phyloP scores from a whole-genome alignment of 2,888 invertebrate genomes.

The Apamea sordens region DNA sequence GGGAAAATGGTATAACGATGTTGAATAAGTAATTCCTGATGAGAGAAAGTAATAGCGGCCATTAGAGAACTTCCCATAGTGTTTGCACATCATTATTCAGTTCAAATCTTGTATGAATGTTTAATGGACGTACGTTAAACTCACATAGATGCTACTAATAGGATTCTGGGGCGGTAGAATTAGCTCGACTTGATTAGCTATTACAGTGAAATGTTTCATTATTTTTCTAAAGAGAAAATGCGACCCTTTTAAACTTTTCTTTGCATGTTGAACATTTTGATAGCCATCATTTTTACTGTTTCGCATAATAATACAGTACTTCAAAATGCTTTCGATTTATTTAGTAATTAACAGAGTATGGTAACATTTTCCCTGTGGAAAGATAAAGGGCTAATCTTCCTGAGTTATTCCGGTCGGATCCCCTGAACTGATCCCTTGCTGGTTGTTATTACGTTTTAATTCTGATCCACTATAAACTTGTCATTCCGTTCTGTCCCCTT shows the following conservation, averaged over 20 bases:
- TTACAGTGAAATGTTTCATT: neutral
- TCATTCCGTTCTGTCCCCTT: too few species aligned
- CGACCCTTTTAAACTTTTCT: neutral
- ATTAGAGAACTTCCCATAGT: constrained; percentile 36
- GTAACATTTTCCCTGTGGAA: too few species aligned
- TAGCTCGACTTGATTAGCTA: constrained; percentile 22
- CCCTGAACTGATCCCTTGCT: too few species aligned
- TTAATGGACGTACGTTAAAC: constrained; percentile 32
- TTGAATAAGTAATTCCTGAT: constrained; percentile 39
- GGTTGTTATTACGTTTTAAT: too few species aligned
- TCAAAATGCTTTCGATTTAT: neutral
- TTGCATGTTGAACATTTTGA: neutral
- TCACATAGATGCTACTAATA: neutral
- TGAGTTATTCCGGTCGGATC: too few species aligned
- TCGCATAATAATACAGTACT: neutral
- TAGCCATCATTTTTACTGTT: neutral
- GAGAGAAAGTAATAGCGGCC: constrained; percentile 46
- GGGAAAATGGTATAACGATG: constrained; percentile 29
- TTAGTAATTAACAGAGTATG: neutral
- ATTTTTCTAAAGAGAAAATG: neutral
- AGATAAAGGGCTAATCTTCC: too few species aligned
- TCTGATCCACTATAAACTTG: too few species aligned
- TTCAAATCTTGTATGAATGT: constrained; percentile 32
- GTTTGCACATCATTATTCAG: constrained; percentile 46
- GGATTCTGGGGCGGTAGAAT: constrained; percentile 12